A percentile compares a stretch with the other conserved stretches of the same genome.
phyloP scores from a whole-genome alignment of 2,888 invertebrate species.

The Himalopsyche tibetana region DNA sequence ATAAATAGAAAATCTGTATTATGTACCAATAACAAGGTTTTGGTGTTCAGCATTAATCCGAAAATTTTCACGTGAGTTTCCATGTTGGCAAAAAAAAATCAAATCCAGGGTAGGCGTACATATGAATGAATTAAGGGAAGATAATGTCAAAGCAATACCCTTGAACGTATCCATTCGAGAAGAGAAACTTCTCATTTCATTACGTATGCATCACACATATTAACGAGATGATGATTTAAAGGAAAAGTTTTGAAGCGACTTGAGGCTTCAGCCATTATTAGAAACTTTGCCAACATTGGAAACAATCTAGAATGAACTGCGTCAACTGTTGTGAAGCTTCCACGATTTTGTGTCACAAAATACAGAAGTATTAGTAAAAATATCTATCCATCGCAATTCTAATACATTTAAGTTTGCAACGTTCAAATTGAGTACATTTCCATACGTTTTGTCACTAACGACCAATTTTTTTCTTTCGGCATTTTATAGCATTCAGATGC shows the following conservation, averaged over 20 bases:
- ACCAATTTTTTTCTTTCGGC: too few relatives aligned
- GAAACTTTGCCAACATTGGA: slow-evolving; percentile 9
- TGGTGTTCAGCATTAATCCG: background rate
- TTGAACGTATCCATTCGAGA: slow-evolving; percentile 27
- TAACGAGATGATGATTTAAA: slow-evolving; percentile 61
- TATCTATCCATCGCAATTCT: too few relatives aligned
- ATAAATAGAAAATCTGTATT: background rate
- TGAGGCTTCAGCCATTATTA: slow-evolving; percentile 39
- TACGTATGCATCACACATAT: slow-evolving; percentile 44
- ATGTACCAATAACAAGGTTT: slow-evolving; percentile 1
- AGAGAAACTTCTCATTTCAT: slow-evolving; percentile 21
- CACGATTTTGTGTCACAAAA: background rate
- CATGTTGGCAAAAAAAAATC: slow-evolving; percentile 10
- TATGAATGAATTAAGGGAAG: slow-evolving; percentile 30
- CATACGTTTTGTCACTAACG: too few relatives aligned
- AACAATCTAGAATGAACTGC: slow-evolving; percentile 22
- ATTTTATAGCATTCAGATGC: too few relatives aligned
- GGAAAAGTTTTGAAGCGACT: slow-evolving; percentile 53
- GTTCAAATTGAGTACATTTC: too few relatives aligned
- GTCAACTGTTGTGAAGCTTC: slow-evolving; percentile 25
- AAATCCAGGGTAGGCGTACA: background rate
- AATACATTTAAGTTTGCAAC: too few relatives aligned
- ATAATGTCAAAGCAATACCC: slow-evolving; percentile 38
- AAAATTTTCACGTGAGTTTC: background rate
- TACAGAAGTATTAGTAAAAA: too few relatives aligned